Evolutionary conservation across 2,888 invertebrate genomes (phyloP).

Genomic region (Ophion obscuratus): DNA sequence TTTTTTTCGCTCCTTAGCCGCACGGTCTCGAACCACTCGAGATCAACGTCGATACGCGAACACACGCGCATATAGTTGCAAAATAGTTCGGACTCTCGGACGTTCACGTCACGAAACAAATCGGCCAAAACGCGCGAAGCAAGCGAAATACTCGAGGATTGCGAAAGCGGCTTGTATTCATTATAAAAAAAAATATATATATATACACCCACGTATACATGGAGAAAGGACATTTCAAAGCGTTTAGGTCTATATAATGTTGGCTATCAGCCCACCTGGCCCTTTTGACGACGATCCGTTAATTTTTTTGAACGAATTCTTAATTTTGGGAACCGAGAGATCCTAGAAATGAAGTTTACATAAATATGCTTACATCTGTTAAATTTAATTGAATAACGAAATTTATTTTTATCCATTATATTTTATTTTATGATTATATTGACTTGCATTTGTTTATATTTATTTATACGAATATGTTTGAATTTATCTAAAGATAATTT

Average conservation of each 20-base stretch:
- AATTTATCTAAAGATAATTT: not conserved
- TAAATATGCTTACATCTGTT: too few relatives aligned
- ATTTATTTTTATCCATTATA: too few relatives aligned
- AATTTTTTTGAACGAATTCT: too few relatives aligned
- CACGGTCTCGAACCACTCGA: not conserved
- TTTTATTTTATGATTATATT: too few relatives aligned
- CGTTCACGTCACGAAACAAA: slow-evolving; percentile 57
- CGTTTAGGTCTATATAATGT: not conserved
- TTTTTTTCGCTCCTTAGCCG: not conserved
- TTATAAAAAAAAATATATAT: slow-evolving; percentile 72
- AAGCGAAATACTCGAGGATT: slow-evolving; percentile 80
- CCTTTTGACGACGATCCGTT: too few relatives aligned
- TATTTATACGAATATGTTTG: too few relatives aligned
- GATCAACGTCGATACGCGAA: slow-evolving; percentile 15
- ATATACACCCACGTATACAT: slow-evolving; percentile 11
- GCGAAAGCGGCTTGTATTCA: slow-evolving; percentile 74
- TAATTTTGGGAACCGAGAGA: too few relatives aligned
- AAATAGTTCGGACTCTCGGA: slow-evolving; percentile 60
- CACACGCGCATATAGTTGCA: slow-evolving; percentile 60
- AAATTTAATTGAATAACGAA: too few relatives aligned
- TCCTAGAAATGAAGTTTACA: too few relatives aligned
- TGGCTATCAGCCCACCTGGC: not conserved
- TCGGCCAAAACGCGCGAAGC: slow-evolving; percentile 79
- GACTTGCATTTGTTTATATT: too few relatives aligned
- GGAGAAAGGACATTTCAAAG: not conserved